phyloP scores from a whole-genome alignment of 2,888 invertebrate species.

The Cheilosia vernalis region DNA sequence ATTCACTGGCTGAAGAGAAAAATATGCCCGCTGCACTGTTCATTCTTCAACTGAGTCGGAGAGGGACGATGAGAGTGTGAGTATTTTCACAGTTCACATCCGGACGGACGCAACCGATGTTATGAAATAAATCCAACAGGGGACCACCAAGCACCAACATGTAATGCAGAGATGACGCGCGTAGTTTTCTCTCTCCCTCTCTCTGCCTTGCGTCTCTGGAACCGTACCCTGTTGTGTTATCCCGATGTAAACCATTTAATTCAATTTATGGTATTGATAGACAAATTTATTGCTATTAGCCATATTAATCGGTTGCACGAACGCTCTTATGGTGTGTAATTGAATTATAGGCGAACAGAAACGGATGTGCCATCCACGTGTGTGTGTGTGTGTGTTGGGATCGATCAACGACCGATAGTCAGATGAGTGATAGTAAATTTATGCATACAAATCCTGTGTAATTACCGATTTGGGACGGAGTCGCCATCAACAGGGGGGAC shows the following conservation, averaged over 20 bases:
- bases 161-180: slow-evolving; percentile 48
- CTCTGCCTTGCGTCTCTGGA: too few relatives aligned
- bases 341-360: slow-evolving; percentile 63
- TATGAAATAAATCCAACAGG: slow-evolving; percentile 12
- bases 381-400: slow-evolving; percentile 16
- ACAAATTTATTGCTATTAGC: slow-evolving; percentile 76
- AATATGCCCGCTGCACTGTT: slow-evolving; percentile 19
- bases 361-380: slow-evolving; percentile 35
- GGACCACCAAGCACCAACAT: not conserved
- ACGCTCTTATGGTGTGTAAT: slow-evolving; percentile 64
- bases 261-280: slow-evolving; percentile 76
- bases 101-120: slow-evolving; percentile 19
- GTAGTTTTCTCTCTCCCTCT: not conserved
- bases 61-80: slow-evolving; percentile 24
- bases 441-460: slow-evolving; percentile 68
- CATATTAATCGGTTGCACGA: slow-evolving; percentile 71
- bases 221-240: slow-evolving; percentile 49
- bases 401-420: slow-evolving; percentile 66
- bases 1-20: slow-evolving; percentile 37
- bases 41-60: slow-evolving; percentile 5
- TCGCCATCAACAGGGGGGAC: not conserved
- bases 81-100: slow-evolving; percentile 60
- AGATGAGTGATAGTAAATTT: slow-evolving; percentile 72
- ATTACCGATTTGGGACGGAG: slow-evolving; percentile 47
- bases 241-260: slow-evolving; percentile 76